These are phyloP conservation scores for Chaenodraco wilsoni DNA, from an alignment of 2,797 vertebrate species.

Conservation along the genomic window DNA sequence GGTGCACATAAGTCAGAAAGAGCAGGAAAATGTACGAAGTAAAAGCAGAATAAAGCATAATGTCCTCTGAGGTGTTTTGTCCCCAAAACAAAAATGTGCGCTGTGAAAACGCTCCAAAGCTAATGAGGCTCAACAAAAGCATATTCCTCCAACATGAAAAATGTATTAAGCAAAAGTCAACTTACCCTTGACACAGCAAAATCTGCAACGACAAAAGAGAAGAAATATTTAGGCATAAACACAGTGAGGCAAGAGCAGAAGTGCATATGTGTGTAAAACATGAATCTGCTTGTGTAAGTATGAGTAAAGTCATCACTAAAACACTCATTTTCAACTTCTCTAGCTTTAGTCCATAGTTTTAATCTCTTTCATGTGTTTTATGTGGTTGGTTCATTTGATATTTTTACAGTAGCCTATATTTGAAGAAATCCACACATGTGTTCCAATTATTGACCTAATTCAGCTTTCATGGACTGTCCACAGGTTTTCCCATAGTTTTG, in stretches of 20 bases:
- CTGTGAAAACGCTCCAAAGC: not conserved
- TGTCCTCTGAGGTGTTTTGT: not conserved
- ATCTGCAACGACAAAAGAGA: constrained; percentile 84
- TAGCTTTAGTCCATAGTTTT: not conserved
- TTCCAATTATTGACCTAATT: not conserved
- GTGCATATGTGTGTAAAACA: constrained; percentile 59
- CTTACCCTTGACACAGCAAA: constrained; percentile 92
- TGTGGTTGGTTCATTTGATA: not conserved
- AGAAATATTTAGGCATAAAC: constrained; percentile 50
- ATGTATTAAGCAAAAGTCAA: constrained; percentile 63
- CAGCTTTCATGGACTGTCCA: not conserved
- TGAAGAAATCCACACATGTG: too few species aligned
- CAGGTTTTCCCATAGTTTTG: too few species aligned
- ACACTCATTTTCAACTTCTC: not conserved
- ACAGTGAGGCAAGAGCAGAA: constrained; percentile 22
- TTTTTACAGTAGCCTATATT: too few species aligned
- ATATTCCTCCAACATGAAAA: constrained; percentile 19
- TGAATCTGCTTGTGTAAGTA: constrained; percentile 37
- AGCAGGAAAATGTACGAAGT: too few species aligned
- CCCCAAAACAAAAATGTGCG: not conserved
- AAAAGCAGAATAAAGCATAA: too few species aligned
- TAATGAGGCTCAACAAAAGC: not conserved
- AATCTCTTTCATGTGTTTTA: not conserved
- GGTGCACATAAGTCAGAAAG: too few species aligned
- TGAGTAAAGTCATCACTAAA: constrained; percentile 26